phyloP scores from a whole-genome alignment of 2,797 vertebrate genomes.

The Momotus momota region DNA sequence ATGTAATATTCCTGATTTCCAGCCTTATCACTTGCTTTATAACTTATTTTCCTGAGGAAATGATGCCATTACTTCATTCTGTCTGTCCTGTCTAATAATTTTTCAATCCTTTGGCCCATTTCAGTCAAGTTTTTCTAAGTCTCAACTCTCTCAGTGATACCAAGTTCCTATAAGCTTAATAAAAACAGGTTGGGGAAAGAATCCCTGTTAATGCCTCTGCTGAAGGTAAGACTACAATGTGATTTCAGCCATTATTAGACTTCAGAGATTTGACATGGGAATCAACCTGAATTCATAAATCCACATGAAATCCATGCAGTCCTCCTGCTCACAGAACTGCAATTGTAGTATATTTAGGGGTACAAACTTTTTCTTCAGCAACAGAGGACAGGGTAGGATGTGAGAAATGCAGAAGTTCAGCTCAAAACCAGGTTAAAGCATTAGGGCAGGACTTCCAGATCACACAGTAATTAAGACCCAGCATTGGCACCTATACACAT shows the following conservation, averaged over 20 bases:
- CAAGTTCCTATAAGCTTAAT: background rate
- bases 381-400: background rate
- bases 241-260: background rate
- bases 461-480: background rate
- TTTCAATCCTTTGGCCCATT: background rate
- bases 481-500: fast-evolving
- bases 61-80: background rate
- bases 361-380: background rate
- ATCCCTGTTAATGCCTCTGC: background rate
- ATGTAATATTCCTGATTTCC: background rate
- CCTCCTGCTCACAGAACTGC: background rate
- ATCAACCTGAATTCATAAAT: background rate
- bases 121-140: background rate
- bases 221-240: background rate
- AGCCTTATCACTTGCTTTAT: background rate
- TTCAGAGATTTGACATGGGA: background rate
- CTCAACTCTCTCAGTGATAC: background rate
- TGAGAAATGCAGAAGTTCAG: background rate
- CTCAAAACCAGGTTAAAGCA: background rate
- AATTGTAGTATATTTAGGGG: background rate
- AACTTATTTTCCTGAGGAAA: background rate
- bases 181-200: background rate
- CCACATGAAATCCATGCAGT: background rate
- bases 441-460: background rate
- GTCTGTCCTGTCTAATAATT: background rate